Base-by-base conservation (phyloP, 2,888 invertebrate genomes). In the Drosophila subsilvestris region DNA sequence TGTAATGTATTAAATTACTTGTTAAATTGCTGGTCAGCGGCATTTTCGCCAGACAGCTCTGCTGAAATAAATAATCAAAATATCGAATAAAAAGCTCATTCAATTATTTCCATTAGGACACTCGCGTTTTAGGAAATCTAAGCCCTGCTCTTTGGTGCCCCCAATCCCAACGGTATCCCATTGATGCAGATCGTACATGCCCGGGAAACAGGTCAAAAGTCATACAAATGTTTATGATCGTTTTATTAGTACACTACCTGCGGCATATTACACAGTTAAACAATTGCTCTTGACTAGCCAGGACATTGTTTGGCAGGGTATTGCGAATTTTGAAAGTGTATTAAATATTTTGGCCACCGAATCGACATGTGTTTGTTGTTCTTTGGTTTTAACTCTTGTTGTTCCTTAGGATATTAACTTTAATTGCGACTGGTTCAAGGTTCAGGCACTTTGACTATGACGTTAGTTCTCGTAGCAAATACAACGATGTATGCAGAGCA, bases 241-340 rank as follows among this genome's bases (percentile, higher is more conserved):
- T 84, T 82, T 86, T 84, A 29, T 10, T 10, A 77, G 87, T 81
- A 81, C 85, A 87, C 82, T 84, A 82, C 87, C 87, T 82, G 82
- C 79, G 79, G 85, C 74, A 76, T 73, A 84, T 87, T 85, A 75
- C 85, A 86, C 85, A 80, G 81, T 87, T 82, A 85, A 62, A 74
- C 73, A 74, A 74, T 74, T 74, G 74, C 42, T 63, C 47, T 48
- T 47, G 71, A 71, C 71, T 63, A 66, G 74, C 57, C 57, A 50
- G 73, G 73, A 56, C 54, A 54, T 54, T 57, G 56, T 54, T 57
- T 67, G 27, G 63, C 37, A 1, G 12, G 12, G 32, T 12, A 32
- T 32, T 3, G 12, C 10, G 29, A 32, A 8, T 7, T 8, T 27
- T 7, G 8, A 27, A 1, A 27, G 27, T 22, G 22, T 22, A 22